Evolutionary conservation across 2,113 vertebrate species (phyloP).

Genomic region (Cheilinus undulatus): DNA sequence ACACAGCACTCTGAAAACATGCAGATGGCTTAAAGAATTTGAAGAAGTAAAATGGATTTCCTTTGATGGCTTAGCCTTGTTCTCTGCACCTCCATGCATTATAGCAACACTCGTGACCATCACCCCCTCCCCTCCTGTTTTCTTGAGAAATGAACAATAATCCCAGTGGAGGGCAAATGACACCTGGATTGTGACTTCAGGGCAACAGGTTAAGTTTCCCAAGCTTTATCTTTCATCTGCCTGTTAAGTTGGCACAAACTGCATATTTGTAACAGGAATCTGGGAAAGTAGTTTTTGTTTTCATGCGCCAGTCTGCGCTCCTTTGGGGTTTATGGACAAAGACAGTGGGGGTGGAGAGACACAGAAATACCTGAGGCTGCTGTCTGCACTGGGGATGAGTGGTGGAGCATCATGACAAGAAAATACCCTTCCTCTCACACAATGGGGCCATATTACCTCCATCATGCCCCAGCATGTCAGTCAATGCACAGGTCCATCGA

Average conservation of each 20-base stretch:
- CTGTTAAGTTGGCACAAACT: constrained; percentile 48
- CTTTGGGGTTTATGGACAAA: constrained; percentile 60
- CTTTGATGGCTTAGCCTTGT: constrained; percentile 66
- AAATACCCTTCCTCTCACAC: constrained; percentile 63
- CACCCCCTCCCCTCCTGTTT: constrained; percentile 24
- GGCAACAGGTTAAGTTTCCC: constrained; percentile 70
- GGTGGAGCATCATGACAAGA: constrained; percentile 59
- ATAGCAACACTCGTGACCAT: constrained; percentile 58
- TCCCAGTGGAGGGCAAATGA: constrained; percentile 50
- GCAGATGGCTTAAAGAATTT: constrained; percentile 58
- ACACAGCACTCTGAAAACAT: constrained; percentile 36
- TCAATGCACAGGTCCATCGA: constrained; percentile 12
- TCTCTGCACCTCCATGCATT: constrained; percentile 57
- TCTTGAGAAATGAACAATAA: constrained; percentile 61
- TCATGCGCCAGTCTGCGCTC: constrained; percentile 51
- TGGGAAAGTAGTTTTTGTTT: constrained; percentile 64
- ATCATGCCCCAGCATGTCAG: constrained; percentile 60
- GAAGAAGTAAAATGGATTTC: constrained; percentile 54
- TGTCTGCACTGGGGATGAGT: constrained; percentile 60
- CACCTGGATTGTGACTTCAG: constrained; percentile 66
- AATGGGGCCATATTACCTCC: constrained; percentile 56
- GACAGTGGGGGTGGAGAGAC: constrained; percentile 39
- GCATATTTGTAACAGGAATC: constrained; percentile 74
- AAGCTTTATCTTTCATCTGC: constrained; percentile 68
- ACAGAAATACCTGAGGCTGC: constrained; percentile 71